A percentile compares a stretch with the other conserved stretches of the same genome.
Conservation (phyloP, 2,797 vertebrate genomes). For the Malurus splendens region DNA sequence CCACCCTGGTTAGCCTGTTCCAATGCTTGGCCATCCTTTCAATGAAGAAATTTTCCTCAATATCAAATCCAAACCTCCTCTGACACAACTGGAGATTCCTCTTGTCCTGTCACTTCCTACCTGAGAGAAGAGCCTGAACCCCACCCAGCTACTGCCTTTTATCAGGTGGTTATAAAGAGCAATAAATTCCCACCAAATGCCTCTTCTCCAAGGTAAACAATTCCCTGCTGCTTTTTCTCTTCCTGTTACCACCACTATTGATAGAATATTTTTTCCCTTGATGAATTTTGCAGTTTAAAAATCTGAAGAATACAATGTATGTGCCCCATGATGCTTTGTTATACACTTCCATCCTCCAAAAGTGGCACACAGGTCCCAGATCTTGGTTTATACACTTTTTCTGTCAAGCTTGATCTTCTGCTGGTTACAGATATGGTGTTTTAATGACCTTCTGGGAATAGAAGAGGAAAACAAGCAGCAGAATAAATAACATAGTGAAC, state of each 20-base stretch:
- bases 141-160: too few species aligned
- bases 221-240: neutral
- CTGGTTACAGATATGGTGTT: neutral
- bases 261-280: neutral
- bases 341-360: neutral
- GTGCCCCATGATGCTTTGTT: fast-evolving
- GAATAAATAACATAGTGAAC: neutral
- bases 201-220: neutral
- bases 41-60: neutral
- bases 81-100: neutral
- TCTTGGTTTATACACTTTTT: neutral
- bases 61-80: neutral
- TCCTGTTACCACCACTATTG: neutral
- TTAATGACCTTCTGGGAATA: neutral
- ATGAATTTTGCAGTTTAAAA: neutral
- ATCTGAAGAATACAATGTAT: neutral
- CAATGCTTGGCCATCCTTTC: fast-evolving
- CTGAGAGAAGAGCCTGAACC: neutral
- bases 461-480: neutral
- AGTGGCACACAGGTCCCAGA: neutral
- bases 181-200: too few species aligned
- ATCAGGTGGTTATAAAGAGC: neutral
- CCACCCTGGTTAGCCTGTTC: neutral
- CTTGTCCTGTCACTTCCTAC: neutral
- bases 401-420: neutral